Base-by-base conservation (phyloP, 2,113 vertebrate species). In the Pipa parva region DNA sequence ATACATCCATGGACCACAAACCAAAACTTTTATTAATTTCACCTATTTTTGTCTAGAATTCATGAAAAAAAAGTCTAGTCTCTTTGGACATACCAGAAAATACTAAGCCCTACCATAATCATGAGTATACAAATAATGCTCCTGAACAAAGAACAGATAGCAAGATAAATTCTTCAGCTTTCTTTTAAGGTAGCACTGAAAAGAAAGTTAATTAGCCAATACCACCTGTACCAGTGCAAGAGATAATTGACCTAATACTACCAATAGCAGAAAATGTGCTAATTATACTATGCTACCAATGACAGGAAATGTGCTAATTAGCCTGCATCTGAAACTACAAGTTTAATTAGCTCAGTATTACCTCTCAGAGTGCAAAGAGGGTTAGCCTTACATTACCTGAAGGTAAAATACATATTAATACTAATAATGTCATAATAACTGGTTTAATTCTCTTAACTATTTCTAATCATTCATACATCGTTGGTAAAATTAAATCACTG, bases 281-380 rank as follows among this genome's bases (percentile, higher is more conserved):
- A 70, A 70, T 61, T 70, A 70, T 60, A n/a, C 49, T 39, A 17
- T 42, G 25, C 26, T 24, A 54, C 33, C 58, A 61, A 45, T 61
- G 46, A 61, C 66, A 70, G 33, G n/a, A 61, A 61, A 45, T n/a
- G 57, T 61, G 58, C 60, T 70, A 70, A 70, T 70, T 70, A 61
- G 66, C 25, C 57, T 49, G 49, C 18, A 29, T 54, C 29, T 68
- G 20, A 2, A 68, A 20, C 22, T 27, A 61, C 31, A 52, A 22
- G 57, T 61, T 61, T 61, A 70, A 70, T 70, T 61, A 70, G 57
- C 37, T 26, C 3, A 54, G 25, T 45, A 70, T 18, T 70, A 70
- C 50, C 27, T 37, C 36, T 22, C 13, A 54, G 22, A 29, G 15
- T 52, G 31, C 31, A 52, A 49, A 58, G 17, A 45, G 33, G 49